Base-by-base conservation (phyloP, 2,797 vertebrate species). In the Xiphophorus birchmanni region DNA sequence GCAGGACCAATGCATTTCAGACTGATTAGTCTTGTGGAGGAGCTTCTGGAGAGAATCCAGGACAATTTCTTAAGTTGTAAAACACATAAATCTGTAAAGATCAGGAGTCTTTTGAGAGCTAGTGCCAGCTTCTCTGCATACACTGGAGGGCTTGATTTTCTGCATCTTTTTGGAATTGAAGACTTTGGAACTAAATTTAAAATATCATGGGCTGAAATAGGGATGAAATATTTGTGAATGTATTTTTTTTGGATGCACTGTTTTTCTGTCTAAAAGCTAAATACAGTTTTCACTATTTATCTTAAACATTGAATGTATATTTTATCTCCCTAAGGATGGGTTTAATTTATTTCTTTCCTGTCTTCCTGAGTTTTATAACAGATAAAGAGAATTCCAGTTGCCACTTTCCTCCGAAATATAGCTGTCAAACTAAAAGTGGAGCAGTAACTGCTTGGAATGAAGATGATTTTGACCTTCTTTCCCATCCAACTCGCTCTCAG, bases 11-110 rank as follows among this genome's bases (percentile, higher is more conserved):
- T 87, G 86, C 73, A 91, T 94, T 90, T 90, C 83, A 84, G 87
- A 83, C 86, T 87, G 90, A 91, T 94, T 88, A 89, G 69, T 91
- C 79, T 90, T 87, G 56, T 91, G 87, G 93, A 92, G 91, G 87
- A 91, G 77, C 73, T 84, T 91, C 90, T 87, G 75, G 77, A 85
- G 87, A 86, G 80, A 87, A 80, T 91, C 84, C 72, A 87, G 84
- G 83, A 89, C 85, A 79, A 58, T 65, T 82, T 35, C 50, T 84
- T 76, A 77, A 75, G 78, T 80, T 84, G 74, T 88, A 81, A 76
- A 86, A 86, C 80, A 88, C 88, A 91, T 82, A 82, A 83, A 88
- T 88, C 74, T 88, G 84, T 47, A 80, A 83, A 69, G 21, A 29
- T 29, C 26, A 45, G 56, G 37, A 69, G 40, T 67, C 11, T 3